A percentile compares a stretch with the other conserved stretches of the same genome.
phyloP scores from a whole-genome alignment of 92 coral and sea anemone species.

The Micromussa lordhowensis region DNA sequence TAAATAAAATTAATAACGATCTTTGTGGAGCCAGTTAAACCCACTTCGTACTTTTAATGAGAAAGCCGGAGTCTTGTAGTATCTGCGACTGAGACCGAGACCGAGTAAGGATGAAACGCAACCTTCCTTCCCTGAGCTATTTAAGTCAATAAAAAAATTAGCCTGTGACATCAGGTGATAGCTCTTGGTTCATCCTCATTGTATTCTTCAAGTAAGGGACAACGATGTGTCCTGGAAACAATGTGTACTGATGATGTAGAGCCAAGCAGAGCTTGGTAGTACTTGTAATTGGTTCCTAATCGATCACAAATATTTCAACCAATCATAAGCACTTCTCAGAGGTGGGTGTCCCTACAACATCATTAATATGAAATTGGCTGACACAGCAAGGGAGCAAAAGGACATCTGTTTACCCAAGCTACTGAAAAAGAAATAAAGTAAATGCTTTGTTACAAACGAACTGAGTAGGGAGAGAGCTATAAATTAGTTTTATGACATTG shows the following conservation, averaged over 20 bases:
- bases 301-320: not conserved
- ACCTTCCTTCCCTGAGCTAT: not conserved
- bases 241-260: not conserved
- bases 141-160: not conserved
- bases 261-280: not conserved
- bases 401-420: not conserved
- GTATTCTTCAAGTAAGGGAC: not conserved
- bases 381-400: not conserved
- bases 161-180: not conserved
- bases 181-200: not conserved
- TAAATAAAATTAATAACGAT: not conserved
- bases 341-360: not conserved
- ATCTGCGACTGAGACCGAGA: not conserved
- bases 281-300: not conserved
- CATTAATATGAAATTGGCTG: not conserved
- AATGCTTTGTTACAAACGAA: not conserved
- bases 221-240: not conserved
- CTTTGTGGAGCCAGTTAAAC: not conserved
- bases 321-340: not conserved
- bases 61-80: not conserved
- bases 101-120: not conserved
- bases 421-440: not conserved
- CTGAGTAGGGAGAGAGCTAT: not conserved
- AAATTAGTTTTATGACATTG: not conserved
- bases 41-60: not conserved